These are phyloP conservation scores for Okamejei kenojei DNA, from an alignment of 2,797 vertebrate species.

Conservation along the genomic window DNA sequence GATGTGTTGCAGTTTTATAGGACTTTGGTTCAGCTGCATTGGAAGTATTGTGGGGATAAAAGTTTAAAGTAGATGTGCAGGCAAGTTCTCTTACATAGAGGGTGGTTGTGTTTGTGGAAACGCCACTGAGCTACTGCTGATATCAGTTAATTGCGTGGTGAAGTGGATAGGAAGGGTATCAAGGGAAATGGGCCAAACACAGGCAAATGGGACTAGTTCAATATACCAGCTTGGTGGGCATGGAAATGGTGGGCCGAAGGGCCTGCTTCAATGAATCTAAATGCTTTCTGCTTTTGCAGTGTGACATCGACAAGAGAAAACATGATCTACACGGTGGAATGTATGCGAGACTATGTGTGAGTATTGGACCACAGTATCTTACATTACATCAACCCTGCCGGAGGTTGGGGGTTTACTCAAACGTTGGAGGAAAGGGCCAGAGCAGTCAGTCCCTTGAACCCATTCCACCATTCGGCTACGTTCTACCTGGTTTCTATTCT, in stretches of 20 bases:
- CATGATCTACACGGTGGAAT: constrained; percentile 80
- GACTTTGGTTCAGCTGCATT: no score
- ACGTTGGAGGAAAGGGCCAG: neutral
- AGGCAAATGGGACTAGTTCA: no score
- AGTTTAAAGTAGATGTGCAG: no score
- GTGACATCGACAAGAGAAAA: constrained; percentile 81
- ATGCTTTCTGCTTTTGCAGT: constrained; percentile 53
- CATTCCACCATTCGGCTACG: neutral
- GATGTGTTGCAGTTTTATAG: no score
- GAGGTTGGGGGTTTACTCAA: neutral
- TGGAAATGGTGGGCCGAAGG: no score
- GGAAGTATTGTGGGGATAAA: no score
- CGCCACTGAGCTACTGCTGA: neutral
- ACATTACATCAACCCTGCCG: neutral
- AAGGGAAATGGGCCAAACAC: no score
- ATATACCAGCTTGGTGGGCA: no score
- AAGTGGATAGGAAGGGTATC: neutral
- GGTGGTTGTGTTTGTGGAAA: no score
- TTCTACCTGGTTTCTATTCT: neutral
- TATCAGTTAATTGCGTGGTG: neutral
- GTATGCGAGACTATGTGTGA: constrained; percentile 84
- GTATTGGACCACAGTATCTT: constrained; percentile 47
- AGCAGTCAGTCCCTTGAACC: neutral
- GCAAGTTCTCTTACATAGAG: no score
- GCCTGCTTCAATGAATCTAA: no score